Conservation (phyloP, 2,888 invertebrate species). For the Apodemia mormo region DNA sequence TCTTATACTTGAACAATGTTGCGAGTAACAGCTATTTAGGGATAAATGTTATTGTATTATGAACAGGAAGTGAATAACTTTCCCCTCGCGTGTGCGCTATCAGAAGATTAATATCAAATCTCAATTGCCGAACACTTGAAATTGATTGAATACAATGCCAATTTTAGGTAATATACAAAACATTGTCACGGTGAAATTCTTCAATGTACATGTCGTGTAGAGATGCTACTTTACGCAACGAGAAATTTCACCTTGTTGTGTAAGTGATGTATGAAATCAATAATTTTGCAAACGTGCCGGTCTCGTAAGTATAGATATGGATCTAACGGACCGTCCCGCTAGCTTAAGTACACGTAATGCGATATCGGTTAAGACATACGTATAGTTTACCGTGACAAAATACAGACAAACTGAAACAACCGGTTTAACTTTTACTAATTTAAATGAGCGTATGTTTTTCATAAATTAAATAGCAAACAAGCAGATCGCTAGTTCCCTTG, state of each 20-base stretch:
- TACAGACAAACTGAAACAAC: background rate
- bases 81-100: constrained; percentile 14
- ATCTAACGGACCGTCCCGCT: constrained; percentile 21
- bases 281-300: constrained; percentile 27
- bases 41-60: constrained; percentile 8
- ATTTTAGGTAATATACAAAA: constrained; percentile 44
- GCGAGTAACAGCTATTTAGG: constrained; percentile 6
- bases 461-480: no score
- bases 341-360: constrained; percentile 12
- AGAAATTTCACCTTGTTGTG: constrained; percentile 39
- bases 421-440: background rate
- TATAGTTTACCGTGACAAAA: constrained; percentile 9
- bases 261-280: constrained; percentile 38
- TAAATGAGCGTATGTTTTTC: no score
- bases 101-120: constrained; percentile 15
- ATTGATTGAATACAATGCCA: constrained; percentile 38
- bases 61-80: constrained; percentile 12
- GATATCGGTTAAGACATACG: constrained; percentile 7
- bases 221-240: constrained; percentile 48
- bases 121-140: constrained; percentile 15
- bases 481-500: no score
- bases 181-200: constrained; percentile 19
- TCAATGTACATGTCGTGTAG: background rate
- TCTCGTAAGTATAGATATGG: background rate
- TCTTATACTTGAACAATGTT: background rate